These are phyloP conservation scores for Platyura marginata DNA, from an alignment of 1,140 invertebrate genomes.

Conservation along the genomic window DNA sequence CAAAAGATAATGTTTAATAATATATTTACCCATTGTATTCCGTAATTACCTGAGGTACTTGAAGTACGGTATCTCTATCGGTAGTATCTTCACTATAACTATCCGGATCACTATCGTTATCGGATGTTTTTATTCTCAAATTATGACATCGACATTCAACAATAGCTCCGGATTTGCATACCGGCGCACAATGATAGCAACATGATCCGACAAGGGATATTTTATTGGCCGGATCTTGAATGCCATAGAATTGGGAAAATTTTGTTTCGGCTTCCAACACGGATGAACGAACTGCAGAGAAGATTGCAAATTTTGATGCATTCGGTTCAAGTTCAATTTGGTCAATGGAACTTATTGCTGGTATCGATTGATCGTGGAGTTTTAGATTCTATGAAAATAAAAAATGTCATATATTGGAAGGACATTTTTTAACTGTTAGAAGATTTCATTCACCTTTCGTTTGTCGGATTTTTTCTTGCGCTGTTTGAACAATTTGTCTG, in stretches of 20 bases:
- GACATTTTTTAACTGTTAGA: not conserved
- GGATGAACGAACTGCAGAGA: constrained; percentile 20
- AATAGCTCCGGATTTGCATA: constrained; percentile 16
- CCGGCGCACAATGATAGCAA: constrained; percentile 15
- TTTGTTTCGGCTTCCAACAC: constrained; percentile 21
- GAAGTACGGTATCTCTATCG: constrained; percentile 16
- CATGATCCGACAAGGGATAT: constrained; percentile 13
- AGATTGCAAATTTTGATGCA: constrained; percentile 24
- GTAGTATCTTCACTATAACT: constrained; percentile 12
- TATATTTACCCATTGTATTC: not conserved
- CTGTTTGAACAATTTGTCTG: not conserved
- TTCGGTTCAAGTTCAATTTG: constrained; percentile 23
- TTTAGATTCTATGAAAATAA: not conserved
- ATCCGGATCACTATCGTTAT: constrained; percentile 3
- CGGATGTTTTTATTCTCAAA: not conserved
- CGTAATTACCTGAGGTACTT: constrained; percentile 10
- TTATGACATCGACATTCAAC: constrained; percentile 18
- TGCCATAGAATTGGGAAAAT: constrained; percentile 18
- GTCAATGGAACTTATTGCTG: constrained; percentile 18
- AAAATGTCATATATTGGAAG: not conserved
- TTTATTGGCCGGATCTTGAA: constrained; percentile 6
- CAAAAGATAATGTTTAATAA: not conserved
- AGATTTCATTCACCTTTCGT: not conserved
- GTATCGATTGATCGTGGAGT: constrained; percentile 3
- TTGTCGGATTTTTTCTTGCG: not conserved